Percentiles rank a stretch among this genome's conserved stretches.
Conservation (phyloP, 2,113 vertebrate genomes). For the Peucedramus taeniatus region DNA sequence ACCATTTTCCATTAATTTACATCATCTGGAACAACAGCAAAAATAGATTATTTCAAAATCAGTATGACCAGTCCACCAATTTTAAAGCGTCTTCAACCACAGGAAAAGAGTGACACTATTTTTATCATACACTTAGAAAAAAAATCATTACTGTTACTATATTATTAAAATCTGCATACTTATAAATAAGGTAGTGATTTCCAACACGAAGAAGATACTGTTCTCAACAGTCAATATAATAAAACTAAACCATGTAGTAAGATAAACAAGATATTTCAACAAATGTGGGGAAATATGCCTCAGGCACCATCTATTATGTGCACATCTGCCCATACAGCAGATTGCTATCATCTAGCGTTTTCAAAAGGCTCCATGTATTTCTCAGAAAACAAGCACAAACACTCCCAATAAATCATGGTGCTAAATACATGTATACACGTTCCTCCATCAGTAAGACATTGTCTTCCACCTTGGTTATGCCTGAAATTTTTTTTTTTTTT, state of each 20-base stretch:
- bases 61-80: background rate
- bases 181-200: background rate
- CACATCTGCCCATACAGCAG: background rate
- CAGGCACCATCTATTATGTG: background rate
- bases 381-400: background rate
- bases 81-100: background rate
- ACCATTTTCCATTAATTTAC: background rate
- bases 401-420: background rate
- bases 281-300: background rate
- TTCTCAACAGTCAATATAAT: background rate
- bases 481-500: background rate
- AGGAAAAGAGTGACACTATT: background rate
- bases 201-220: background rate
- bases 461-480: background rate
- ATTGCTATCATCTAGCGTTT: background rate
- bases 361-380: background rate
- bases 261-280: background rate
- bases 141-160: background rate
- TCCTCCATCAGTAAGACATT: background rate
- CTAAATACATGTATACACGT: background rate
- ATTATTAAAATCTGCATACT: constrained; percentile 19
- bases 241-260: background rate
- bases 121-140: background rate
- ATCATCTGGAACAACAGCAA: background rate
- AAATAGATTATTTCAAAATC: constrained; percentile 1